Evolutionary conservation across 2,888 invertebrate species (phyloP).

Genomic region (Podabrus alpinus): DNA sequence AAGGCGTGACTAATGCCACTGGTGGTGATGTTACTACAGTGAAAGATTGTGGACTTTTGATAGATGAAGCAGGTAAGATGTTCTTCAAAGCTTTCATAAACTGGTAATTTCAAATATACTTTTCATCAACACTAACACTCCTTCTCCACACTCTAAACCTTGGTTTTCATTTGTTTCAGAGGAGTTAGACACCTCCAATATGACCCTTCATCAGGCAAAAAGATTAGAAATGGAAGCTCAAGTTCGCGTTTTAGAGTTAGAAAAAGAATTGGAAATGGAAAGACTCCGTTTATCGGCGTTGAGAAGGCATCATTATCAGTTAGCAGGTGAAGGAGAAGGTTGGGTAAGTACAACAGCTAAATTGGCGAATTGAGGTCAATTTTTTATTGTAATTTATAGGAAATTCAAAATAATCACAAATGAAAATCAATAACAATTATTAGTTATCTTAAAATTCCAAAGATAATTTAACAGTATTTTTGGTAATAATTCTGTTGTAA

Average conservation of each 20-base stretch:
- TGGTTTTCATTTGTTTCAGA: slow-evolving; percentile 54
- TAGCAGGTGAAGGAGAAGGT: slow-evolving; percentile 69
- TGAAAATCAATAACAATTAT: not conserved
- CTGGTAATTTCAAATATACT: no score
- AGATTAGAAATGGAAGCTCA: slow-evolving; percentile 97
- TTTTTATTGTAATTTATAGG: not conserved
- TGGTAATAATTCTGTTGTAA: slow-evolving; percentile 6
- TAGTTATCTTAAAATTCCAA: not conserved
- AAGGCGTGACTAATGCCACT: slow-evolving; percentile 87
- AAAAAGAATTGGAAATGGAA: slow-evolving; percentile 88
- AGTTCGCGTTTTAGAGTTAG: slow-evolving; percentile 90
- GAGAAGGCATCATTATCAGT: slow-evolving; percentile 89
- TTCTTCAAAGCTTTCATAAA: no score
- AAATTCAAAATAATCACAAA: not conserved
- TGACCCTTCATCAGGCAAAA: slow-evolving; percentile 93
- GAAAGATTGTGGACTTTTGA: slow-evolving; percentile 82
- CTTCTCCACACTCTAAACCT: no score
- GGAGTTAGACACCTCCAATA: slow-evolving; percentile 84
- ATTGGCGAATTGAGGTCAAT: not conserved
- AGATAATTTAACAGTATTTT: not conserved
- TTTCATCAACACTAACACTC: no score
- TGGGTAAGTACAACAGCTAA: slow-evolving; percentile 20
- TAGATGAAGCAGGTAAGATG: slow-evolving; percentile 76
- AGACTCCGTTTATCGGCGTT: slow-evolving; percentile 82
- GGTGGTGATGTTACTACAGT: slow-evolving; percentile 91